phyloP scores from a whole-genome alignment of 1,140 invertebrate genomes.

The Drosophila ficusphila region DNA sequence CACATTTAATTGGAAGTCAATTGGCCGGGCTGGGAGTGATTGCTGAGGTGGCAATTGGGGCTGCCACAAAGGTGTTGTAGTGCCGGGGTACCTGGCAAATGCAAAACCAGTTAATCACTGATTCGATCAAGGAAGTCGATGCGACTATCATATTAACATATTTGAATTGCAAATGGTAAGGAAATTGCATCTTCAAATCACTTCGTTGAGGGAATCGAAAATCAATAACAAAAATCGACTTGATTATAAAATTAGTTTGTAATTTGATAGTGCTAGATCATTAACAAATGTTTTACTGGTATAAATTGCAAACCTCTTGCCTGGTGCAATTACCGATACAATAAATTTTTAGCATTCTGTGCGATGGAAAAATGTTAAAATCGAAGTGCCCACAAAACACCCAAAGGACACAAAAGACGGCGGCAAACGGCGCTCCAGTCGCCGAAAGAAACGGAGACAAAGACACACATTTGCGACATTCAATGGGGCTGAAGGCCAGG shows the following conservation, averaged over 20 bases:
- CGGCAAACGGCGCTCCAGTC: conserved; percentile 64
- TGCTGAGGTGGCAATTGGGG: conserved; percentile 46
- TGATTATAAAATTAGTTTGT: too few species aligned
- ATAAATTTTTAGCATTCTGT: background rate
- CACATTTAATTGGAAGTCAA: conserved; percentile 79
- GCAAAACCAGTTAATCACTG: conserved; percentile 40
- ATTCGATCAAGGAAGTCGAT: conserved; percentile 36
- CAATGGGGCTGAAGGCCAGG: conserved; percentile 47
- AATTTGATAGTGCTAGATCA: too few species aligned
- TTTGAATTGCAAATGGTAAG: conserved; percentile 22
- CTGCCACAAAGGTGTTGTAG: conserved; percentile 38
- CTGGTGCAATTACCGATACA: background rate
- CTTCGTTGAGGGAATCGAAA: too few species aligned
- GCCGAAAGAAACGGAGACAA: conserved; percentile 17
- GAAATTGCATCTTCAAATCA: too few species aligned
- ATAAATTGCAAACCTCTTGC: background rate
- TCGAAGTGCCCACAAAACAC: conserved; percentile 1
- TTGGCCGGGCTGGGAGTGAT: conserved; percentile 49
- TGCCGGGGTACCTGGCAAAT: conserved; percentile 20
- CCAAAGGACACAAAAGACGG: conserved; percentile 37
- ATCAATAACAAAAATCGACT: too few species aligned
- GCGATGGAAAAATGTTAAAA: background rate
- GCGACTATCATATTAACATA: conserved; percentile 5
- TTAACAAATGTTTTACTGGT: too few species aligned
- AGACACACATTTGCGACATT: conserved; percentile 54